These are phyloP conservation scores for Tetragonula clypearis DNA, from an alignment of 1,140 invertebrate species.

Conservation along the genomic window DNA sequence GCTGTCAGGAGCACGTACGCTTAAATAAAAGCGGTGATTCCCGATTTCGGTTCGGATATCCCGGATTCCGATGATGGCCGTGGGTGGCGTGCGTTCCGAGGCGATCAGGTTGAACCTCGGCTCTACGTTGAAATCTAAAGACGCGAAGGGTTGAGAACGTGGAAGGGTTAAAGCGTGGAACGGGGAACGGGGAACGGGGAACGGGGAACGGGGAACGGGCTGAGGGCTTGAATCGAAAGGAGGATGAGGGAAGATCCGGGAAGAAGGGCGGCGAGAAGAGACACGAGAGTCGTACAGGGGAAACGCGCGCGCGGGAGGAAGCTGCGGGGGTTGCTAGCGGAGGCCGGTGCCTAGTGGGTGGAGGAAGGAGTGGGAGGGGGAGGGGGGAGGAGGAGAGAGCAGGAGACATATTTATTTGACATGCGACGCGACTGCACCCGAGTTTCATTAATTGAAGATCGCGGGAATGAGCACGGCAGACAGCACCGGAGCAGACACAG, in stretches of 20 bases:
- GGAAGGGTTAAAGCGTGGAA: conserved; percentile 60
- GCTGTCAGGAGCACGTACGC: conserved; percentile 61
- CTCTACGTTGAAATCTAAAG: conserved; percentile 18
- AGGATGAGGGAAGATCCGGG: conserved; percentile 63
- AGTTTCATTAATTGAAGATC: conserved; percentile 83
- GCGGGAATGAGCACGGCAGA: conserved; percentile 80
- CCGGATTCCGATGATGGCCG: conserved; percentile 49
- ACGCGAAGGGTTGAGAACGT: conserved; percentile 38
- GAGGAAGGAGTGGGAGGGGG: conserved; percentile 50
- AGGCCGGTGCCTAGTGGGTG: conserved; percentile 44
- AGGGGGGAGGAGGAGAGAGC: conserved; percentile 36
- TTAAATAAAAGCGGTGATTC: conserved; percentile 67
- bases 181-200: conserved; percentile 17
- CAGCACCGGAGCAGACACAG: conserved; percentile 75
- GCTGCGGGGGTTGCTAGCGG: conserved; percentile 53
- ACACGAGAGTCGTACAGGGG: conserved; percentile 39
- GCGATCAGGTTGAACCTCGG: neutral
- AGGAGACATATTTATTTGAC: conserved; percentile 82
- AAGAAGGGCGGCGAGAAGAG: conserved; percentile 63
- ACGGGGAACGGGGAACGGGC: conserved; percentile 17
- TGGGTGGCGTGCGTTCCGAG: neutral
- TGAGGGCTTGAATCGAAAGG: conserved; percentile 47
- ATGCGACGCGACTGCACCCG: conserved; percentile 82
- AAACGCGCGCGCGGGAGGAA: conserved; percentile 4
- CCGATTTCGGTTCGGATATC: conserved; percentile 63